Conservation (phyloP, 2,797 vertebrate species). For the Poecilia gillii region DNA sequence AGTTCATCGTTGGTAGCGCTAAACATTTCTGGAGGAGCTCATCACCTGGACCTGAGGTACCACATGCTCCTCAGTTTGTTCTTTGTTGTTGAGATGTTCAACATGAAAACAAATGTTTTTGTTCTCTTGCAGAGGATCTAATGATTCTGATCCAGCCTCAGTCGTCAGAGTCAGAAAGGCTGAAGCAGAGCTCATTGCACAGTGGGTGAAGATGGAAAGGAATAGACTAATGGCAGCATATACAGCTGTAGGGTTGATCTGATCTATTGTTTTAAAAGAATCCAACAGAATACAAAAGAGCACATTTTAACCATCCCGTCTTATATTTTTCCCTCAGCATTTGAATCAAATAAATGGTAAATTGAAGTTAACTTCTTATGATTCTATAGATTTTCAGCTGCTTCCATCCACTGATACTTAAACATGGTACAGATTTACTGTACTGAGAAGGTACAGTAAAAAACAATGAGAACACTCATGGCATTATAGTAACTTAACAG, state of each 20-base stretch:
- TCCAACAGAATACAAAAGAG: not conserved
- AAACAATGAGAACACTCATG: not conserved
- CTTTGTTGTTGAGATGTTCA: not conserved
- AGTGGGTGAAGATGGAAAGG: slow-evolving; percentile 83
- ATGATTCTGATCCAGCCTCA: slow-evolving; percentile 83
- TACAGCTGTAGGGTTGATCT: not conserved
- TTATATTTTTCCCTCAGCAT: not conserved
- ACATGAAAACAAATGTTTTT: not conserved
- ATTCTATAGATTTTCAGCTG: slow-evolving; percentile 2
- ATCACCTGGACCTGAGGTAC: slow-evolving; percentile 94
- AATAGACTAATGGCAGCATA: slow-evolving; percentile 9
- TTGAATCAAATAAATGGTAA: not conserved
- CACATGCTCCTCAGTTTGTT: not conserved
- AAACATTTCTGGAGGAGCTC: slow-evolving; percentile 88
- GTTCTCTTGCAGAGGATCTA: slow-evolving; percentile 75
- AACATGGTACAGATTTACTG: not conserved
- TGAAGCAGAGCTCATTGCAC: slow-evolving; percentile 82
- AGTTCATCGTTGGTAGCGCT: slow-evolving; percentile 85
- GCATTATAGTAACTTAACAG: not conserved
- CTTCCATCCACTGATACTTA: not conserved
- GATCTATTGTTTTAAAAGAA: not conserved
- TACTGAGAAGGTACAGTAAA: too few relatives aligned
- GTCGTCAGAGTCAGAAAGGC: slow-evolving; percentile 79
- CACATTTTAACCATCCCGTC: not conserved
- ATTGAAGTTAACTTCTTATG: not conserved